Base-by-base conservation (phyloP, 2,113 vertebrate genomes). In the Nycticryphes semicollaris region DNA sequence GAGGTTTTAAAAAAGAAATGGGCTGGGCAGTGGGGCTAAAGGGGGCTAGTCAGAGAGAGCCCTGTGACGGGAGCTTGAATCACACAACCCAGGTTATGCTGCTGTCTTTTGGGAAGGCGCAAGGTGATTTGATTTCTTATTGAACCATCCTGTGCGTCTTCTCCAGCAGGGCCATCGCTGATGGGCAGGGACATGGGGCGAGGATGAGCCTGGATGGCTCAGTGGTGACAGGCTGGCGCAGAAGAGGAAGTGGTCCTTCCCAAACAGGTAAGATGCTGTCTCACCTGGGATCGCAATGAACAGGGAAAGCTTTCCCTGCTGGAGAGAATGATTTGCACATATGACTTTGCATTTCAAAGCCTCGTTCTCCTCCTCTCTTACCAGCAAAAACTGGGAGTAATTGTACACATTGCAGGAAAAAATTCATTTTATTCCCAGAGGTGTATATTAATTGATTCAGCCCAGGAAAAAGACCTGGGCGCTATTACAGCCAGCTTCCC, bases 261-360 rank as follows among this genome's bases (percentile, higher is more conserved):
- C 20, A 23, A 19, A 1, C 87, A 92, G 96, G 96, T 97, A 33
- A 94, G 82, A 9, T 3, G 7, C 64, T 84, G 74, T 67, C 41
- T 78, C 48, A 92, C 69, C 64, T 78, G 60, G 45, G 37, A 25
- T 54, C 4, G 0, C 37, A 57, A 35, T 20, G 2, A 2, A 1
- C 0, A 5, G 45, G 8, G 20, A 15, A 37, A 45, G 64, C 25
- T 54, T 35, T 81, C 2, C 3, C 80, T 57, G 72, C 76, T 47
- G 76, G 79, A 80, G 69, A 31, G 22, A 80, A 37, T 56, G 92
- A 87, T 94, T 91, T 94, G 84, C 81, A 66, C 66, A 24, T 39
- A 23, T 31, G 54, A 84, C 62, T 96, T 96, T 94, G 90, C 89
- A 93, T 93, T 96, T 96, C 95, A 96, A 96, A 95, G 92, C 53